Percentiles rank a stretch among this genome's conserved stretches.
phyloP scores from a whole-genome alignment of 2,113 vertebrate genomes.

The Solenodon paradoxus region DNA sequence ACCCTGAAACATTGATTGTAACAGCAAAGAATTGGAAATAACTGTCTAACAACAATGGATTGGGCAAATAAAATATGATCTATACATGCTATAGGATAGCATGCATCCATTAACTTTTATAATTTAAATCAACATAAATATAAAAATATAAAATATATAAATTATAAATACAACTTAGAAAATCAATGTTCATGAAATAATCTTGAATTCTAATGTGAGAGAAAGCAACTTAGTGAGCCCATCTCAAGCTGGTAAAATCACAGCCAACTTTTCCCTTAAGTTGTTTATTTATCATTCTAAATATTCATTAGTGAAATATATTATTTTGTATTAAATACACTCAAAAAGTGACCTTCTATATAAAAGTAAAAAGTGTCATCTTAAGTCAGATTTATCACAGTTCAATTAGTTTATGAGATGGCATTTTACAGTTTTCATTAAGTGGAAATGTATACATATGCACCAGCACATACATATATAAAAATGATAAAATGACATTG shows the following conservation, averaged over 20 bases:
- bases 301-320: not conserved
- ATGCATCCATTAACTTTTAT: not conserved
- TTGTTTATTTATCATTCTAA: not conserved
- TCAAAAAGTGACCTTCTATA: not conserved
- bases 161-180: not conserved
- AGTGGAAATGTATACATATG: not conserved
- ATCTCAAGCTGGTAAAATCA: not conserved
- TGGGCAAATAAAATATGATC: not conserved
- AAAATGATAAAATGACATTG: not conserved
- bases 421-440: not conserved
- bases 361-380: not conserved
- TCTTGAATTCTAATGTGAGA: not conserved
- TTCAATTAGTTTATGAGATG: not conserved
- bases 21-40: not conserved
- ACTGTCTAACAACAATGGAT: not conserved
- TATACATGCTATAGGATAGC: not conserved
- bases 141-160: not conserved
- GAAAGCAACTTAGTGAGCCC: not conserved
- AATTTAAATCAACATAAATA: not conserved
- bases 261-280: not conserved
- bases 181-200: not conserved
- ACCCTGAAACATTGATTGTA: not conserved
- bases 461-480: not conserved
- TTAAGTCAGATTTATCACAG: constrained; percentile 9
- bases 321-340: constrained; percentile 4